Evolutionary conservation across 2,888 invertebrate genomes (phyloP).

Genomic region (Tigriopus californicus): DNA sequence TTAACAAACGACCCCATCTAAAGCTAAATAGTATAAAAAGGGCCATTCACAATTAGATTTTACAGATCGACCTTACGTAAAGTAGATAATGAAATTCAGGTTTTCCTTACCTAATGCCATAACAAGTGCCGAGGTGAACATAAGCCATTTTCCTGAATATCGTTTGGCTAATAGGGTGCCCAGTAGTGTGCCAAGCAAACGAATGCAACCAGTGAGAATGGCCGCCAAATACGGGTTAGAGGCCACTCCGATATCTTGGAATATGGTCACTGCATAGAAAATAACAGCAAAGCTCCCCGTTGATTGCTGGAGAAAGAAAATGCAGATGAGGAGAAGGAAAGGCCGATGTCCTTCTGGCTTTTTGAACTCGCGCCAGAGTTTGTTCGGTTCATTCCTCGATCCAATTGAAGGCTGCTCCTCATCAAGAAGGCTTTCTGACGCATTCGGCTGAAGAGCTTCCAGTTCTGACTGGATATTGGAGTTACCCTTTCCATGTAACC

Average conservation of each 20-base stretch:
- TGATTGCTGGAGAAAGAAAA: neutral
- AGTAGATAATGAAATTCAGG: neutral
- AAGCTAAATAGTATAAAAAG: neutral
- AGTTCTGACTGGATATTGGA: constrained; percentile 47
- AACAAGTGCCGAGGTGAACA: neutral
- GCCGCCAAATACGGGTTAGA: neutral
- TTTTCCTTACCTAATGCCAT: neutral
- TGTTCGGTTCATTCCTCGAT: neutral
- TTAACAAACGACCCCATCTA: neutral
- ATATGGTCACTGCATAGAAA: neutral
- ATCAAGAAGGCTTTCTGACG: neutral
- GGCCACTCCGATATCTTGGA: neutral
- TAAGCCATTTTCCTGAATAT: neutral
- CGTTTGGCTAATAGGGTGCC: neutral
- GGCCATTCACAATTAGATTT: neutral
- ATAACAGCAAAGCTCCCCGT: constrained; percentile 2
- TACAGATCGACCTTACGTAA: neutral
- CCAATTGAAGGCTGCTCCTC: neutral
- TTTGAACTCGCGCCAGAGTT: neutral
- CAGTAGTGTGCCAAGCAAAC: neutral
- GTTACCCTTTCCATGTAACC: constrained; percentile 43
- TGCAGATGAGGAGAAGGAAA: neutral
- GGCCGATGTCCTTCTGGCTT: neutral
- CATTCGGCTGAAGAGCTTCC: constrained; percentile 39
- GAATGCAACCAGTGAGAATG: neutral